Conservation (phyloP, 2,888 invertebrate species). For the Lordiphosa andalusiaca region DNA sequence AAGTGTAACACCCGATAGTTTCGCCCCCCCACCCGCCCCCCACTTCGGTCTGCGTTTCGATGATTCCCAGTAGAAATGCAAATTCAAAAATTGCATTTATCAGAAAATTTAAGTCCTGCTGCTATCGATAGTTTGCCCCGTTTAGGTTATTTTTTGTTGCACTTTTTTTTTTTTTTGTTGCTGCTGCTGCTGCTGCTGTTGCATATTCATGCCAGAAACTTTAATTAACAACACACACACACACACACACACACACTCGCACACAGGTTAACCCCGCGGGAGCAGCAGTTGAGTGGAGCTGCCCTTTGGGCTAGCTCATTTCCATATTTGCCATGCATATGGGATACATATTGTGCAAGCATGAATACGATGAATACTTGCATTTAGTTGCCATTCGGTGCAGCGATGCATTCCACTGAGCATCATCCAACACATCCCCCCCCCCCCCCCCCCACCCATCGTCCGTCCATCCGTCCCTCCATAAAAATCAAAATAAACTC, state of each 20-base stretch:
- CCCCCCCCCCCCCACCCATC: background rate
- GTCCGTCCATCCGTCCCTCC: conserved; percentile 1
- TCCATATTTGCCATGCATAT: conserved; percentile 4
- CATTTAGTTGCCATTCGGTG: conserved; percentile 29
- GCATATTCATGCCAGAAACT: too few species aligned
- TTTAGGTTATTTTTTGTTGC: too few species aligned
- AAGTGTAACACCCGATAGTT: too few species aligned
- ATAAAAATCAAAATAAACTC: background rate
- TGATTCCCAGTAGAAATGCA: too few species aligned
- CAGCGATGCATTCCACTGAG: conserved; percentile 48
- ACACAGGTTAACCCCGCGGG: background rate
- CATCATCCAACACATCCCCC: conserved; percentile 6
- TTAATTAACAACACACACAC: conserved; percentile 26
- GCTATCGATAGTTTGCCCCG: too few species aligned
- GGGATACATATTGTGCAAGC: background rate
- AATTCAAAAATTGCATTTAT: too few species aligned
- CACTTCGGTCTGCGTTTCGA: too few species aligned
- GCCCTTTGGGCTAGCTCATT: background rate
- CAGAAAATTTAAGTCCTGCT: too few species aligned
- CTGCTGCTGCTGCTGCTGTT: too few species aligned
- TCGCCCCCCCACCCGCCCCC: too few species aligned
- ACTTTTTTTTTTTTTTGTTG: too few species aligned
- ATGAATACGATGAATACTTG: conserved; percentile 37
- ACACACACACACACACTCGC: background rate
- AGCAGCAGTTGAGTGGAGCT: background rate